These are phyloP conservation scores for Sarcophaga variegata DNA, from an alignment of 2,888 invertebrate species.

Conservation along the genomic window DNA sequence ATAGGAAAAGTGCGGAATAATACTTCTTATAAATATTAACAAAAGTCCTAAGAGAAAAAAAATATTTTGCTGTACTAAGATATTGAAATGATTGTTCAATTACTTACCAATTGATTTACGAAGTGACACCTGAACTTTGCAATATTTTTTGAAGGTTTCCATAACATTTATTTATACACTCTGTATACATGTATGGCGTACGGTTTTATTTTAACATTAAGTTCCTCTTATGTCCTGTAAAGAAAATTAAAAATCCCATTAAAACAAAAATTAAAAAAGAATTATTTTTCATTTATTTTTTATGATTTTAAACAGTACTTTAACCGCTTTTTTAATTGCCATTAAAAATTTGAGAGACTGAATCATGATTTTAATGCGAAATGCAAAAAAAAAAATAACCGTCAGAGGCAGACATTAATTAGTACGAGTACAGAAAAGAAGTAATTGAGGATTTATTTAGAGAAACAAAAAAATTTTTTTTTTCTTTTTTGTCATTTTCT, in stretches of 20 bases:
- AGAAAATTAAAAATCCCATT: background rate
- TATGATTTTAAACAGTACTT: background rate
- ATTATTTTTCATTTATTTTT: too few species aligned
- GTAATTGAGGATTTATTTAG: constrained; percentile 24
- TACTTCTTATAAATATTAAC: too few species aligned
- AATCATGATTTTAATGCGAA: constrained; percentile 1
- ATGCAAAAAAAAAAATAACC: background rate
- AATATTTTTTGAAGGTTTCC: background rate
- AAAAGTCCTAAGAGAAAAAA: too few species aligned
- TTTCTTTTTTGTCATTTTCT: background rate
- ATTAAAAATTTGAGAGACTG: background rate
- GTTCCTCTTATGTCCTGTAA: background rate
- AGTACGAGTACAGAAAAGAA: constrained; percentile 13
- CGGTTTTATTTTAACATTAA: background rate
- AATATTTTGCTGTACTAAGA: too few species aligned
- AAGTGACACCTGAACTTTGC: too few species aligned
- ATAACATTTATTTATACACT: background rate
- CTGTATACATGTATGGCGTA: background rate
- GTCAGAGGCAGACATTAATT: constrained; percentile 28
- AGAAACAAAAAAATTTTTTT: background rate
- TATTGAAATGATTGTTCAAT: too few species aligned
- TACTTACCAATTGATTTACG: too few species aligned
- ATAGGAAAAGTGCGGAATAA: too few species aligned
- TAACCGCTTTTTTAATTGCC: background rate
- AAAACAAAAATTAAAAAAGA: background rate